A percentile compares a stretch with the other conserved stretches of the same genome.
Evolutionary conservation across 2,888 invertebrate genomes (phyloP).

Genomic region (Andrena chrysosceles): DNA sequence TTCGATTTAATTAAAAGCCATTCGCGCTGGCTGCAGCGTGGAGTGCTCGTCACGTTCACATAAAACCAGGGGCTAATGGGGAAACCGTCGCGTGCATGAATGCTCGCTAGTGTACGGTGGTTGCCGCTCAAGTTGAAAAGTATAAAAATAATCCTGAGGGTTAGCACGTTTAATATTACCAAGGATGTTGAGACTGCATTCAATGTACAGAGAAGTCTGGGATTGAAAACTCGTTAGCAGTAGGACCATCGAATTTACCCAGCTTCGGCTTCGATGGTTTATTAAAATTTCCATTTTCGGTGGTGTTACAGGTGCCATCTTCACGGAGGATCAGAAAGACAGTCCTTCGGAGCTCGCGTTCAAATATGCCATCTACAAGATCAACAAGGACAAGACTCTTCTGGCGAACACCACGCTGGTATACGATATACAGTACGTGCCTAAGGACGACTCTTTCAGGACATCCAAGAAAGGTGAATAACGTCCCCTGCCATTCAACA

Average conservation of each 20-base stretch:
- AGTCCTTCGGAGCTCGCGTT: constrained; percentile 96
- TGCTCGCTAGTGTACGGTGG: no score
- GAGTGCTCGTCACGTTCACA: no score
- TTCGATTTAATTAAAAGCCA: constrained; percentile 14
- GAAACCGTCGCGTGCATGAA: no score
- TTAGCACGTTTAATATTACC: no score
- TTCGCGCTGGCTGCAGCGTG: not conserved
- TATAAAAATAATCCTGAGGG: no score
- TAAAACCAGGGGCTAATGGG: no score
- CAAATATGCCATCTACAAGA: constrained; percentile 97
- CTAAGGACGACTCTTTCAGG: constrained; percentile 95
- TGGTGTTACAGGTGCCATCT: constrained; percentile 92
- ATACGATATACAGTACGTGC: constrained; percentile 97
- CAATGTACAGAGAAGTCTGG: no score
- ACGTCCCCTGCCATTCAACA: not conserved
- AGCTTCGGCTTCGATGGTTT: not conserved
- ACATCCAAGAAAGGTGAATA: constrained; percentile 94
- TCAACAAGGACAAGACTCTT: constrained; percentile 94
- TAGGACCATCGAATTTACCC: no score
- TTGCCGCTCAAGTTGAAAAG: no score
- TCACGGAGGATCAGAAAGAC: constrained; percentile 95
- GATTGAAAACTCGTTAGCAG: no score
- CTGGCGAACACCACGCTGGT: constrained; percentile 95
- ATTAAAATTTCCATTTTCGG: not conserved
- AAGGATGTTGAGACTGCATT: no score